Evolutionary conservation across 2,113 vertebrate genomes (phyloP).

Genomic region (Prunella fulvescens): DNA sequence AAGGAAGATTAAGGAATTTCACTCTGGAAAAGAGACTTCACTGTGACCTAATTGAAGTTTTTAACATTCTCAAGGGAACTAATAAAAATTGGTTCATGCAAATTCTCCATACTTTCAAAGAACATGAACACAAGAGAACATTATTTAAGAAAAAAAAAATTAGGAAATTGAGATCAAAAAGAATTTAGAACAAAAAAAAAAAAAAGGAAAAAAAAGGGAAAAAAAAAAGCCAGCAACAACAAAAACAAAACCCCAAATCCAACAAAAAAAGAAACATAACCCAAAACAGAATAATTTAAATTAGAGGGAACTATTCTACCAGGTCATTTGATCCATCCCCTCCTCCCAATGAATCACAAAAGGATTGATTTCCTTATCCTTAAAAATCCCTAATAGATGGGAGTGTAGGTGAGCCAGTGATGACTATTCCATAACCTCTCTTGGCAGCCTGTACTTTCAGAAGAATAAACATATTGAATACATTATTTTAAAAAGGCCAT

Average conservation of each 20-base stretch:
- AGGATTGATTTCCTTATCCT: slow-evolving; percentile 54
- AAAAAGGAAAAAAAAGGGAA: rapidly evolving
- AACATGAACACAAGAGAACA: slow-evolving; percentile 19
- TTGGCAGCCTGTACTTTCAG: slow-evolving; percentile 35
- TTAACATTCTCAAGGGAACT: slow-evolving; percentile 65
- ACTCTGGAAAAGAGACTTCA: slow-evolving; percentile 68
- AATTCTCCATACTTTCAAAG: slow-evolving; percentile 65
- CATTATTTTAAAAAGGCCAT: slow-evolving; percentile 52
- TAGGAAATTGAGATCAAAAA: slow-evolving; percentile 58
- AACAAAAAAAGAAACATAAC: not conserved
- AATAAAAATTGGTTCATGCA: slow-evolving; percentile 69
- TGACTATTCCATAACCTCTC: slow-evolving; percentile 52
- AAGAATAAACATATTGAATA: slow-evolving; percentile 59
- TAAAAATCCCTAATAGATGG: slow-evolving; percentile 60
- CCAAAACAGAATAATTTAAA: slow-evolving; percentile 1
- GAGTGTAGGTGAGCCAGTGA: slow-evolving; percentile 48
- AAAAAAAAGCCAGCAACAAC: not conserved
- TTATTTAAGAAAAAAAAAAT: slow-evolving; percentile 4
- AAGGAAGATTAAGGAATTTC: slow-evolving; percentile 73
- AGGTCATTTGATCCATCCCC: slow-evolving; percentile 12
- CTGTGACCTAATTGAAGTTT: slow-evolving; percentile 72
- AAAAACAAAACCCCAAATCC: not conserved
- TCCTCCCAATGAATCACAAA: slow-evolving; percentile 3
- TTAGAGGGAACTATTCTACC: not conserved
- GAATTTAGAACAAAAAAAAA: not conserved